phyloP scores from a whole-genome alignment of 2,113 vertebrate species.

The Scartelaos histophorus region DNA sequence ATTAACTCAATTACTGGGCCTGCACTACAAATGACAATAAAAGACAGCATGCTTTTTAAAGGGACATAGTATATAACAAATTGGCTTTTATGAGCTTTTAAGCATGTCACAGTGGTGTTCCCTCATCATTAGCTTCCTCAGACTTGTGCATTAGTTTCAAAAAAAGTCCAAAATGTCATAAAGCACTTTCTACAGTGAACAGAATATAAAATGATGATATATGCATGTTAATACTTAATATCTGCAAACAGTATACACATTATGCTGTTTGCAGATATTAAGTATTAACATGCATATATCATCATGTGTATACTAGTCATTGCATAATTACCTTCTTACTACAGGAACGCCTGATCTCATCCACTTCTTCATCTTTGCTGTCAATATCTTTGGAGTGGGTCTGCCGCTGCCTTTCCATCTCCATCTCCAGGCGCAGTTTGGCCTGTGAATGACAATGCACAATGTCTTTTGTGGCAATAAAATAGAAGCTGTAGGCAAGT shows the following conservation, averaged over 20 bases:
- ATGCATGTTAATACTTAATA: background rate
- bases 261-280: background rate
- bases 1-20: background rate
- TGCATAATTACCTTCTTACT: constrained; percentile 89
- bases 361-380: constrained; percentile 93
- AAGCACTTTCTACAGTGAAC: too few relatives aligned
- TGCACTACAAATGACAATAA: background rate
- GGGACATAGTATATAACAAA: too few relatives aligned
- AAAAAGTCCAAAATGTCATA: too few relatives aligned
- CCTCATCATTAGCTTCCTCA: background rate
- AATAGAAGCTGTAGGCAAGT: background rate
- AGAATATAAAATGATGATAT: background rate
- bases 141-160: background rate
- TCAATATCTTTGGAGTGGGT: constrained; percentile 94
- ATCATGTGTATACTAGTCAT: constrained; percentile 5
- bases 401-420: constrained; percentile 93
- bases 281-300: background rate
- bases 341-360: constrained; percentile 92
- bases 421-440: constrained; percentile 98
- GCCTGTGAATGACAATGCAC: constrained; percentile 73
- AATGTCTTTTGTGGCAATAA: background rate
- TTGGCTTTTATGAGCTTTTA: background rate
- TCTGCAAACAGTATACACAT: background rate
- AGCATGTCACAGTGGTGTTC: background rate
- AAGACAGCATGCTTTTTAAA: background rate